Evolutionary conservation across 2,797 vertebrate species (phyloP).

Genomic region (Rhinella marina): DNA sequence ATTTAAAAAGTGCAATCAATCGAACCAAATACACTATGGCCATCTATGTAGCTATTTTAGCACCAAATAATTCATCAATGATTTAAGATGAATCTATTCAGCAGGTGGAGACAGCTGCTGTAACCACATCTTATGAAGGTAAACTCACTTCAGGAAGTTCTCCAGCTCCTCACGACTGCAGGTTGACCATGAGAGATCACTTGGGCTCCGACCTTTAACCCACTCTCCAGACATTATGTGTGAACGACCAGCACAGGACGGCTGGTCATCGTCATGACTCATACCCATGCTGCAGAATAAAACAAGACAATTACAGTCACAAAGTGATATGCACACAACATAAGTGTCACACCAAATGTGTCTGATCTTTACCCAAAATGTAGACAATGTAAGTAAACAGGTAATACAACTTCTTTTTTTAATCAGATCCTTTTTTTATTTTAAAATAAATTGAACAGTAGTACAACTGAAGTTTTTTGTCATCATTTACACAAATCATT

Average conservation of each 20-base stretch:
- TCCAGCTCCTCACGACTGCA: slow-evolving; percentile 94
- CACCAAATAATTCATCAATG: neutral
- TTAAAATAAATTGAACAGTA: too few species aligned
- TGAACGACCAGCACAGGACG: slow-evolving; percentile 86
- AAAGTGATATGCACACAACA: neutral
- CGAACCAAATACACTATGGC: too few species aligned
- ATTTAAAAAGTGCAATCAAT: too few species aligned
- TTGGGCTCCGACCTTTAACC: slow-evolving; percentile 96
- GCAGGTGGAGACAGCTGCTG: neutral
- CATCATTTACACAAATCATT: too few species aligned
- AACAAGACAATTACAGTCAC: neutral
- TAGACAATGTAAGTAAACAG: neutral
- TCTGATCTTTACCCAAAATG: neutral
- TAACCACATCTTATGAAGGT: neutral
- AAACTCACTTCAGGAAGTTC: slow-evolving; percentile 91
- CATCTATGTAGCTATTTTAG: too few species aligned
- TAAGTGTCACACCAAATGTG: neutral
- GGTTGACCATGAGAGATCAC: slow-evolving; percentile 94
- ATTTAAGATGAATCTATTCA: neutral
- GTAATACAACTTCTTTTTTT: too few species aligned
- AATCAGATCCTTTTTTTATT: too few species aligned
- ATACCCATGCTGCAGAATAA: slow-evolving; percentile 86
- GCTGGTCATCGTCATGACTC: slow-evolving; percentile 93
- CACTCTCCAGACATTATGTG: slow-evolving; percentile 99
- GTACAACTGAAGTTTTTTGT: too few species aligned